Evolutionary conservation across 2,113 vertebrate species (phyloP).

Genomic region (Platysternon megacephalum): DNA sequence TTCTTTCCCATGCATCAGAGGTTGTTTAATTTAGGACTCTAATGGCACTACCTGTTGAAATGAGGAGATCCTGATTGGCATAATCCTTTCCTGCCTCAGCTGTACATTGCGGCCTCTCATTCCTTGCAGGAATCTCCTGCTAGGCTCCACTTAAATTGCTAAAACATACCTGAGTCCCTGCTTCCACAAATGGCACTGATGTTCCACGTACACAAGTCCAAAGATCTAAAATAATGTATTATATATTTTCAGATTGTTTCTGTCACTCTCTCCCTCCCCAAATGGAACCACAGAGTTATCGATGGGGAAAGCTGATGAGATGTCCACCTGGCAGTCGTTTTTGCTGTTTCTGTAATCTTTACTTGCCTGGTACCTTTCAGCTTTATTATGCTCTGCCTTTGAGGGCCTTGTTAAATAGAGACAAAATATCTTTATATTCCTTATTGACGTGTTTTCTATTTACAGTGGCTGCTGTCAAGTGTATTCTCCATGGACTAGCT

Average conservation of each 20-base stretch:
- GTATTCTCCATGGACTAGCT: background rate
- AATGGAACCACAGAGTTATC: background rate
- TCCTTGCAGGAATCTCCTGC: background rate
- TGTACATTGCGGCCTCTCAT: background rate
- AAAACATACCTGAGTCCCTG: background rate
- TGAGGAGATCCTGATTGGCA: background rate
- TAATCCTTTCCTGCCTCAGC: background rate
- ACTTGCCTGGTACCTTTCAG: background rate
- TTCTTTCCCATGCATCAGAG: fast-evolving
- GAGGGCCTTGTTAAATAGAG: background rate
- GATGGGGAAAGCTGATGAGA: background rate
- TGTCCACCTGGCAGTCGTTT: background rate
- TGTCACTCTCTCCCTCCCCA: background rate
- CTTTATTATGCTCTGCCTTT: background rate
- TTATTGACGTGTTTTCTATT: background rate
- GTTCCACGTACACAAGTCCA: background rate
- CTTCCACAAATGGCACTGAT: background rate
- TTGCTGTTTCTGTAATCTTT: background rate
- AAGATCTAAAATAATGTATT: constrained; percentile 24
- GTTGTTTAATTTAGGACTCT: fast-evolving
- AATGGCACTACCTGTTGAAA: fast-evolving
- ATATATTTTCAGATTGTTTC: background rate
- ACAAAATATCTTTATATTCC: background rate
- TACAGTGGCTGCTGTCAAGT: background rate
- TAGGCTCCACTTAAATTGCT: constrained; percentile 14